Conservation (phyloP, 2,797 vertebrate species). For the Gastrophryne carolinensis region DNA sequence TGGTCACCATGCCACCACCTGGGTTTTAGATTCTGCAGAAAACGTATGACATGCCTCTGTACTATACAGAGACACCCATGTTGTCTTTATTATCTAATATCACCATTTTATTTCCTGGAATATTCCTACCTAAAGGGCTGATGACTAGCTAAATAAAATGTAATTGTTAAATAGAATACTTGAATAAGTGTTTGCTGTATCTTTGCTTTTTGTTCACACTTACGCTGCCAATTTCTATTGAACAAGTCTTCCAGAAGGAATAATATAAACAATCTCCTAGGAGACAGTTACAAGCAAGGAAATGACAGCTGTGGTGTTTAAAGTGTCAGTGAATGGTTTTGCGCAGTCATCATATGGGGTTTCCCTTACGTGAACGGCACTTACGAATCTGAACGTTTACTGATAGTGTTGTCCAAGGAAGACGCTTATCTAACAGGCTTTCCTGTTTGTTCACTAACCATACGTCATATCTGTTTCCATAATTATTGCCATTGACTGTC, state of each 20-base stretch:
- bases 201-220: no score
- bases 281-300: constrained; percentile 59
- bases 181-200: neutral
- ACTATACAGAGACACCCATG: no score
- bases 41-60: no score
- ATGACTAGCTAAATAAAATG: constrained; percentile 12
- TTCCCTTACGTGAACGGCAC: constrained; percentile 47
- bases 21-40: no score
- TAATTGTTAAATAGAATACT: neutral
- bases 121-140: no score
- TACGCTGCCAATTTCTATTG: constrained; percentile 53
- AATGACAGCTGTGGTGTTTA: constrained; percentile 57
- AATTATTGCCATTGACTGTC: neutral
- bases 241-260: constrained; percentile 54
- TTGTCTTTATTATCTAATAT: no score
- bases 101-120: no score
- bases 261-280: constrained; percentile 58
- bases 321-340: constrained; percentile 46
- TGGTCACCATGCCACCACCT: no score
- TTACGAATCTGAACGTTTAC: no score
- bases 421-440: constrained; percentile 56
- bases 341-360: constrained; percentile 57
- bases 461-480: constrained; percentile 11
- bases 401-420: no score
- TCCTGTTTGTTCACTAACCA: constrained; percentile 61